Conservation (phyloP, 2,888 invertebrate species). For the Philhelius pedissequus region DNA sequence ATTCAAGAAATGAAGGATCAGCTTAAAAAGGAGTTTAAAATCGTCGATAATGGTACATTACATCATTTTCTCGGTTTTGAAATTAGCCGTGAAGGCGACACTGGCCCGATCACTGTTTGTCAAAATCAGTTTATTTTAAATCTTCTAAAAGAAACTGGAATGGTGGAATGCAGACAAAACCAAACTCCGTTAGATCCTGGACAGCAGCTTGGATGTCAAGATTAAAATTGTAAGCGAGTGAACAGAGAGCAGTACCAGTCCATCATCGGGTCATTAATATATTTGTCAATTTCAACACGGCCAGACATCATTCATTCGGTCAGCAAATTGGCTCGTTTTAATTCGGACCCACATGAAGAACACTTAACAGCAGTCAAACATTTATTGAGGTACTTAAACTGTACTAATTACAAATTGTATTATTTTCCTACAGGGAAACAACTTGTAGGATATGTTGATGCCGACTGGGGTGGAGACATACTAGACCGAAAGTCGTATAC, state of each 20-base stretch:
- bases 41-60: constrained; percentile 19
- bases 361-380: constrained; percentile 55
- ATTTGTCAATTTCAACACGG: too few species aligned
- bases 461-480: constrained; percentile 62
- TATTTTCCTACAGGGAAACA: constrained; percentile 8
- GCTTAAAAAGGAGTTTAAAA: constrained; percentile 8
- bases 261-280: too few species aligned
- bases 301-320: too few species aligned
- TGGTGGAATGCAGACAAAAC: not conserved
- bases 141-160: not conserved
- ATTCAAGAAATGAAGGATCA: constrained; percentile 12
- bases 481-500: constrained; percentile 55
- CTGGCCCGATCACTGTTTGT: constrained; percentile 1
- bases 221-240: not conserved
- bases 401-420: constrained; percentile 23
- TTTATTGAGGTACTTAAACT: constrained; percentile 48
- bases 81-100: not conserved
- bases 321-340: not conserved
- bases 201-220: constrained; percentile 15
- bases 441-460: constrained; percentile 55
- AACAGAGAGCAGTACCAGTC: constrained; percentile 33
- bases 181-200: not conserved
- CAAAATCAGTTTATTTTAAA: not conserved
- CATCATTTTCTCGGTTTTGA: constrained; percentile 28
- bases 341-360: constrained; percentile 14